A percentile compares a stretch with the other conserved stretches of the same genome.
Conservation (phyloP, 1,140 invertebrate species). For the Myzus persicae region DNA sequence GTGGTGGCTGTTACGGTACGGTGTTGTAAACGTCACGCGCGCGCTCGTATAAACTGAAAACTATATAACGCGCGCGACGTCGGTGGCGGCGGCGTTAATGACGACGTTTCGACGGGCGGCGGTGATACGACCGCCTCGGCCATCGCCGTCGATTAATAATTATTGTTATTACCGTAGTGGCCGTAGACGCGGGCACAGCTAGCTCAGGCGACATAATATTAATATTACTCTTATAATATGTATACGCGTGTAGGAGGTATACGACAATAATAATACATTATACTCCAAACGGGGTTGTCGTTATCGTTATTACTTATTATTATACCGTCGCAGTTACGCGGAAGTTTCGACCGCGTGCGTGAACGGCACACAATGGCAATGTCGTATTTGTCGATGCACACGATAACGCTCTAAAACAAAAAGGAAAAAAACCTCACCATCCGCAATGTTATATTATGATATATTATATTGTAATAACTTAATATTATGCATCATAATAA, state of each 20-base stretch:
- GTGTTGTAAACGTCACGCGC: neutral
- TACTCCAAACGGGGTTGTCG: neutral
- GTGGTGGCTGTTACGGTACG: neutral
- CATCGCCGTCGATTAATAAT: constrained; percentile 11
- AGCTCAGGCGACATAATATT: neutral
- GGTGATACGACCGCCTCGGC: neutral
- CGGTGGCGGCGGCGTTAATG: neutral
- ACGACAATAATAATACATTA: neutral
- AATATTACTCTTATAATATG: neutral
- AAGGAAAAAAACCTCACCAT: neutral
- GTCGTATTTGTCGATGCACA: neutral
- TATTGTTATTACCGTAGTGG: neutral
- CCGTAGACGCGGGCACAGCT: neutral
- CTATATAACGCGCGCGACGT: neutral
- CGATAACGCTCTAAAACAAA: neutral
- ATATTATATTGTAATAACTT: neutral
- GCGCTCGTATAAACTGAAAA: neutral
- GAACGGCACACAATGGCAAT: neutral
- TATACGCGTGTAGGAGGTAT: neutral
- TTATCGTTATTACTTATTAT: neutral
- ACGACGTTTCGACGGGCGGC: neutral
- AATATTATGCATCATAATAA: neutral
- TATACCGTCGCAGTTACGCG: neutral
- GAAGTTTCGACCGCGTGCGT: neutral
- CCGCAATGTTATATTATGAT: neutral